These are phyloP conservation scores for Sylvilagus bachmani DNA, from an alignment of 2,113 vertebrate genomes.

Conservation along the genomic window DNA sequence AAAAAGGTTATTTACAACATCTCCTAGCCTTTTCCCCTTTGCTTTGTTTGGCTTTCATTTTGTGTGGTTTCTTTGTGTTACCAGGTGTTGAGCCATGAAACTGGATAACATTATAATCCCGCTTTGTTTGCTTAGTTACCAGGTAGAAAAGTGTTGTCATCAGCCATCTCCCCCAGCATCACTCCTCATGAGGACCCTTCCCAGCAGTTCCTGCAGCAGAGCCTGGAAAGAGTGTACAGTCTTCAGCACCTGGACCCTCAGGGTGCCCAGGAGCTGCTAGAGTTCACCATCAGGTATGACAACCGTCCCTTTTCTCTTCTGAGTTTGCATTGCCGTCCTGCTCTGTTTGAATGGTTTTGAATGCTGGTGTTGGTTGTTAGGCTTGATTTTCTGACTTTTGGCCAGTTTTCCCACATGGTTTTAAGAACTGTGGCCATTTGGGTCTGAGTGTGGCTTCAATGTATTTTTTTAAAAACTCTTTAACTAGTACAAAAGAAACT, in stretches of 20 bases:
- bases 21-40: neutral
- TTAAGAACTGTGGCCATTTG: constrained; percentile 32
- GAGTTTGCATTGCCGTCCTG: neutral
- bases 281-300: constrained; percentile 95
- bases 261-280: constrained; percentile 95
- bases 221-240: constrained; percentile 93
- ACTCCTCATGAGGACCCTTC: constrained; percentile 93
- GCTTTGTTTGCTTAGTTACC: constrained; percentile 89
- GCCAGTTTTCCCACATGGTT: neutral
- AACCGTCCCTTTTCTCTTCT: neutral
- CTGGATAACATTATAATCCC: neutral
- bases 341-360: rapidly evolving
- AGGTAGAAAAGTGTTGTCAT: constrained; percentile 92
- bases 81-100: neutral
- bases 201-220: constrained; percentile 96
- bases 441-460: constrained; percentile 43
- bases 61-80: neutral
- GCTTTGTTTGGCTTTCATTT: constrained; percentile 24
- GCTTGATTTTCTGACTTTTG: constrained; percentile 16
- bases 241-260: constrained; percentile 95
- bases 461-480: constrained; percentile 7
- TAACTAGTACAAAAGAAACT: constrained; percentile 9
- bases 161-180: constrained; percentile 86
- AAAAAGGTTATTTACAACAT: constrained; percentile 30
- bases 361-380: neutral